Percentiles rank a stretch among this genome's conserved stretches.
phyloP scores from a whole-genome alignment of 2,113 vertebrate species.

The Helogale parvula region DNA sequence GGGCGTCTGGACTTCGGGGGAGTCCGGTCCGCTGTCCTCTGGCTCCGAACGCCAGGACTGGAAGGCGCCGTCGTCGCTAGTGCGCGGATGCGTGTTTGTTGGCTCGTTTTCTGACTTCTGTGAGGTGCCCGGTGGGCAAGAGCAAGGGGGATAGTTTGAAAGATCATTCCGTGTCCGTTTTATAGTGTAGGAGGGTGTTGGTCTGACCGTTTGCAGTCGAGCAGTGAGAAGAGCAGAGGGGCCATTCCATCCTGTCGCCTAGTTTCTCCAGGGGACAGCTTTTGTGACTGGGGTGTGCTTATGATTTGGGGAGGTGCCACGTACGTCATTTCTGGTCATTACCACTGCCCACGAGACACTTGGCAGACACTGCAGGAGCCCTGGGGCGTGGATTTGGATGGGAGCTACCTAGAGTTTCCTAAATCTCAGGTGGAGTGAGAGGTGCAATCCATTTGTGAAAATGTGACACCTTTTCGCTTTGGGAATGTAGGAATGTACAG shows the following conservation, averaged over 20 bases:
- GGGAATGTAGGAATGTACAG: no score
- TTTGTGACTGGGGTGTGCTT: no score
- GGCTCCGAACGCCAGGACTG: background rate
- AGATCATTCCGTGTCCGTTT: background rate
- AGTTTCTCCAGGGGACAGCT: background rate
- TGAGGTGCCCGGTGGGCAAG: background rate
- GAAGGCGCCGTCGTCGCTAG: background rate
- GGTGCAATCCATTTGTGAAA: background rate
- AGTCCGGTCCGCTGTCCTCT: background rate
- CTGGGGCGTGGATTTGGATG: background rate
- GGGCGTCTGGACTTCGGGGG: background rate
- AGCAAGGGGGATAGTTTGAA: background rate
- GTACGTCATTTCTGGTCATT: background rate
- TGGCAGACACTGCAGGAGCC: no score
- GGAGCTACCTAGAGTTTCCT: background rate
- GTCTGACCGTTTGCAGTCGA: background rate
- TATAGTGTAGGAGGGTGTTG: background rate
- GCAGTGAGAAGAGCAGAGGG: background rate
- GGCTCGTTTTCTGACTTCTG: background rate
- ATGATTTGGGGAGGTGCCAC: no score
- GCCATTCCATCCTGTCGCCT: background rate
- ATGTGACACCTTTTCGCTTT: background rate
- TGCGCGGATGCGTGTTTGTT: background rate
- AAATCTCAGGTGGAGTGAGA: background rate
- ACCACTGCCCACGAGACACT: rapidly evolving